Conservation (phyloP, 2,113 vertebrate genomes). For the Sorex araneus region DNA sequence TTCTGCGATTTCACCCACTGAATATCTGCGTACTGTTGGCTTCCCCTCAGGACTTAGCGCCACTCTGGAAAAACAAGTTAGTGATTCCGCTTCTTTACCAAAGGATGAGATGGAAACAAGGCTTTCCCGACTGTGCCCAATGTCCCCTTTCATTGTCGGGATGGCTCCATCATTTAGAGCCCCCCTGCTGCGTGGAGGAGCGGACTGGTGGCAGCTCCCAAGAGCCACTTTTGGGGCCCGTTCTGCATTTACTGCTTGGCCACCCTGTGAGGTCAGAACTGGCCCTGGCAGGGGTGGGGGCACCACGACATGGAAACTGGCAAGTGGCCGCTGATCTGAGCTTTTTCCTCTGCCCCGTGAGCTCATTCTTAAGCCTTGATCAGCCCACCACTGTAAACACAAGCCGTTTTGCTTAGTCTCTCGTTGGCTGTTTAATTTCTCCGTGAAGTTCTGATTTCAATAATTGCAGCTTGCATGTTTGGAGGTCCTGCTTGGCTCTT, state of each 20-base stretch:
- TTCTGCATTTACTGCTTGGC: not conserved
- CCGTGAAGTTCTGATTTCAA: slow-evolving; percentile 58
- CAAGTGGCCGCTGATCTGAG: not conserved
- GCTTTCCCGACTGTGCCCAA: not conserved
- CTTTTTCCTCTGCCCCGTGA: not conserved
- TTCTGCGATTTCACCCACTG: not conserved
- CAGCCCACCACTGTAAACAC: not conserved
- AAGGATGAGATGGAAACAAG: not conserved
- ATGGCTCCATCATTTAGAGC: not conserved
- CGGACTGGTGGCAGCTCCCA: not conserved
- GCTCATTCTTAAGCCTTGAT: not conserved
- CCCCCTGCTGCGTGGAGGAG: not conserved
- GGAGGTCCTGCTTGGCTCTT: not conserved
- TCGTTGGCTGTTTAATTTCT: slow-evolving; percentile 19
- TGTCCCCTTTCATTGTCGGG: not conserved
- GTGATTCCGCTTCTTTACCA: not conserved
- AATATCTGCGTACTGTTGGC: not conserved
- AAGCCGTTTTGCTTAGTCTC: not conserved
- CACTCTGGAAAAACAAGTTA: not conserved
- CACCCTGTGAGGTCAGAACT: not conserved
- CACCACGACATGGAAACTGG: not conserved
- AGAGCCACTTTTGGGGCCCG: not conserved
- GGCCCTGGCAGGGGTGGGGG: not conserved
- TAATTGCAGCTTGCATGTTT: slow-evolving; percentile 47
- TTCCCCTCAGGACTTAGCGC: not conserved